Evolutionary conservation across 2,888 invertebrate species (phyloP).

Genomic region (Plebejus anna): DNA sequence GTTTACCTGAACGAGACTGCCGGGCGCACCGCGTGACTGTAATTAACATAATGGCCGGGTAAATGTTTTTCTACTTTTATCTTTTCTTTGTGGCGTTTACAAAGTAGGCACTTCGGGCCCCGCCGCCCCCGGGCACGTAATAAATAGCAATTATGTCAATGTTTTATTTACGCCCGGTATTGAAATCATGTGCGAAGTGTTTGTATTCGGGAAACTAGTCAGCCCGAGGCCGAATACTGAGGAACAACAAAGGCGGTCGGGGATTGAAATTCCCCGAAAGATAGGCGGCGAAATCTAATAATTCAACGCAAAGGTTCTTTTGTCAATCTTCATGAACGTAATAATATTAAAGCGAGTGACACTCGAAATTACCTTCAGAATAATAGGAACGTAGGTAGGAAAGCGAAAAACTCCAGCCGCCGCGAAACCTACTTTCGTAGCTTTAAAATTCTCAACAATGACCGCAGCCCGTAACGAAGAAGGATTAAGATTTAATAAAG

Average conservation of each 20-base stretch:
- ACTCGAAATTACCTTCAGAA: neutral
- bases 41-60: conserved; percentile 58
- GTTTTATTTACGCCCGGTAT: conserved; percentile 28
- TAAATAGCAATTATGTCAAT: conserved; percentile 40
- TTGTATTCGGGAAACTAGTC: neutral
- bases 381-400: neutral
- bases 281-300: neutral
- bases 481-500: conserved; percentile 26
- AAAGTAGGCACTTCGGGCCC: conserved; percentile 43
- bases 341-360: conserved; percentile 2
- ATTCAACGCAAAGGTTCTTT: neutral
- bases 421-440: conserved; percentile 16
- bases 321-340: conserved; percentile 5
- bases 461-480: neutral
- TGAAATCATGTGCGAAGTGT: neutral
- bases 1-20: conserved; percentile 38
- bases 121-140: conserved; percentile 40
- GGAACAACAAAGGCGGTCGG: neutral
- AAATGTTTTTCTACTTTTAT: conserved; percentile 56
- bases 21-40: conserved; percentile 41
- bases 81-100: conserved; percentile 48
- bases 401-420: neutral
- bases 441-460: conserved; percentile 16
- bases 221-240: neutral
- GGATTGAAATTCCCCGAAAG: neutral